These are phyloP conservation scores for Astropecten irregularis DNA, from an alignment of 53 echinoderm and acorn worm species.

Conservation along the genomic window DNA sequence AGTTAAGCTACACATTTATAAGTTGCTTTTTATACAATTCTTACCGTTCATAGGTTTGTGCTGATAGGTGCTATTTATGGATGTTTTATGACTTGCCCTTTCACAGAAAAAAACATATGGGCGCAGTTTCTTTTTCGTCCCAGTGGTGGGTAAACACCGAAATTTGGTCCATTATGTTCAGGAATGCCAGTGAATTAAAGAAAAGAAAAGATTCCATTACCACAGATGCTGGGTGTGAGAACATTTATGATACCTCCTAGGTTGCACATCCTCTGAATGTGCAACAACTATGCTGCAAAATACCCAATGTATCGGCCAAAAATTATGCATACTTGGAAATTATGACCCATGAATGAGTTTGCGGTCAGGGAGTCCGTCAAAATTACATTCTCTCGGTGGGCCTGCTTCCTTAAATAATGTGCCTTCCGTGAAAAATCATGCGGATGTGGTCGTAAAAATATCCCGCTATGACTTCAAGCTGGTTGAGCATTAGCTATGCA, in stretches of 20 bases:
- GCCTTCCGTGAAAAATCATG: conserved; percentile 6
- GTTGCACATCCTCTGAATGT: too few species aligned
- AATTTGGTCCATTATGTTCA: neutral
- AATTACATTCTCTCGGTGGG: conserved; percentile 3
- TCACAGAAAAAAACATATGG: neutral
- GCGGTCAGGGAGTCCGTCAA: too few species aligned
- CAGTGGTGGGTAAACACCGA: neutral
- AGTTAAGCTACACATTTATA: too few species aligned
- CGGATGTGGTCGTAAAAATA: conserved; percentile 41
- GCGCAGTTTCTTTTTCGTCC: neutral
- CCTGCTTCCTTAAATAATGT: neutral
- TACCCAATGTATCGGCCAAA: too few species aligned
- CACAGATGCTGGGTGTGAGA: too few species aligned
- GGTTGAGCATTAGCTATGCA: conserved; percentile 16
- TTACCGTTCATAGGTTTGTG: too few species aligned
- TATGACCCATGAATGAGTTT: too few species aligned
- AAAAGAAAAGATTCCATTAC: too few species aligned
- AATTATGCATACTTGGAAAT: too few species aligned
- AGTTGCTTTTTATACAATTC: too few species aligned
- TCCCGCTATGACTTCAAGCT: neutral
- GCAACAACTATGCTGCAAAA: too few species aligned
- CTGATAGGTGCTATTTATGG: neutral
- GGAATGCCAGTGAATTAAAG: neutral
- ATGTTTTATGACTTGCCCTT: neutral
- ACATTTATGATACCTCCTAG: too few species aligned